Base-by-base conservation (phyloP, 1,140 invertebrate genomes). In the Portunus trituberculatus region DNA sequence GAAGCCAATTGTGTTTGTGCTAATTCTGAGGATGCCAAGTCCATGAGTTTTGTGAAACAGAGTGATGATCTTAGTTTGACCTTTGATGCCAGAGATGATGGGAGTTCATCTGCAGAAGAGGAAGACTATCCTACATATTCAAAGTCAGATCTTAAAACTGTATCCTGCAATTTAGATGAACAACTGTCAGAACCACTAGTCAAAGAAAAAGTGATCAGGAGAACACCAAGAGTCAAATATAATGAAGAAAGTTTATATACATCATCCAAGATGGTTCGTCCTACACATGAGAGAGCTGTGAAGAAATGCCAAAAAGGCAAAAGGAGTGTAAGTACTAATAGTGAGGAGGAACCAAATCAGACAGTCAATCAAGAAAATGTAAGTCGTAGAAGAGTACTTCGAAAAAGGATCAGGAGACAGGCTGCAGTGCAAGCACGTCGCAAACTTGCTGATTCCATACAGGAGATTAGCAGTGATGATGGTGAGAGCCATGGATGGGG, bases 391-490 rank as follows among this genome's bases (percentile, higher is more conserved):
- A 45, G 20, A n/a, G 28, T 32, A 45, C 67, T 32, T 10, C 82
- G 67, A 28, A 52, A 31, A 28, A n/a, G 28, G 39, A 52, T 28
- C 28, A 31, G 48, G 6, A 91, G 59, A 32, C 29, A 52, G 83
- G 32, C 86, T 16, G 7, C 67, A 76, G n/a, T 29, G 20, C 8
- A 31, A 45, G 90, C 31, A 31, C 93, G 94, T 31, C 87, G 29
- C 28, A 95, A n/a, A 67, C 76, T 76, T 12, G 87, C 87, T 25
- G 4, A 20, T 10, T 95, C 94, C n/a, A 14, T 95, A 31, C 46
- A 46, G 25, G 94, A 95, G 28, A 45, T 88, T 10, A 95, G 94
- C 45, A 95, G 94, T 89, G 91, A 95, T 14, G 91, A 93, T 29
- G 91, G 89, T 14, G 45, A 92, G 31, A 39, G 0, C n/a, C 39